Evolutionary conservation across 2,888 invertebrate species (phyloP), one percentile per base, ranked within the genome.

Genomic region (Watsonalla binaria): DNA sequence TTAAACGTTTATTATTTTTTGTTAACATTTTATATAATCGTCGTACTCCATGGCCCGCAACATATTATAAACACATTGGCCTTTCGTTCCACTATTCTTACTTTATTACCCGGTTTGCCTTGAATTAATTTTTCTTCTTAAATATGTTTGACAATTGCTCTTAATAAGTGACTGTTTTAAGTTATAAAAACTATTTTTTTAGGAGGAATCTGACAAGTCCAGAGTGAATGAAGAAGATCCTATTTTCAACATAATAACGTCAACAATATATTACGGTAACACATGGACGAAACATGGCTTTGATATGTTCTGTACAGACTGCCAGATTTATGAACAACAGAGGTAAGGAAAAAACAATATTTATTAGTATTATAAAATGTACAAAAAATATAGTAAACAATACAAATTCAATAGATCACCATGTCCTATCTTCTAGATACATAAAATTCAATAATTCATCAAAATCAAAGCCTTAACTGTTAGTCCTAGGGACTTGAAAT

Each of bases 211-310:
- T 68, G 89, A 86, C 54, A 89, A 90, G 66, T 55, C 78, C 51
- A 79, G 78, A 72, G 75, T 84, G 67, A 76, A 80, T 78, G 93
- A 92, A 69, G 94, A 94, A 70, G 95, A 96, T 82, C 92, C 93
- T 49, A 92, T 95, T 58, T 95, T 96, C 75, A 94, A 94, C 75
- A 95, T 96, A 68, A 93, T 96, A 69, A 93, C 94, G 52, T 94
- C 95, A 51, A 95, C 95, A 35, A 92, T 94, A 52, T 92, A 92
- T 65, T 92, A 93, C 76, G 94, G 93, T 47, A 92, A 92, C 64
- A 90, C 92, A 52, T 94, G 94, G 94, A 92, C 93, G 55, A 94
- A 94, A 79, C 92, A 93, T 80, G 92, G 92, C 57, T 90, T 92
- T 77, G 93, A 93, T 76, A 92, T 92, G 86, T 93, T 92, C 75